Evolutionary conservation across 1,140 invertebrate genomes (phyloP).

Genomic region (Leptopilina clavipes): DNA sequence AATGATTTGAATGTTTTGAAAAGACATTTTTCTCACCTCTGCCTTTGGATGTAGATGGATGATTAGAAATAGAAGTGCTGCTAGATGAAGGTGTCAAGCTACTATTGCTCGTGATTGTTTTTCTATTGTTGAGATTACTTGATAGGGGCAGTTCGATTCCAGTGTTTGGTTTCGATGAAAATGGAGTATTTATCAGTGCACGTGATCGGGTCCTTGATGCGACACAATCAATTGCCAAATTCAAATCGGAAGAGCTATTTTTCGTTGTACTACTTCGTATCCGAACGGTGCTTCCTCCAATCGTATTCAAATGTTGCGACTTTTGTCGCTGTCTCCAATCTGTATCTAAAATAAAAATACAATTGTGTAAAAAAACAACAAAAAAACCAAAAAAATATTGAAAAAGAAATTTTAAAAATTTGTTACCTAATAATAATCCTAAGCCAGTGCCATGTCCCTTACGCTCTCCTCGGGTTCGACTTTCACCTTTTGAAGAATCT

Average conservation of each 20-base stretch:
- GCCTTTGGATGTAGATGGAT: slow-evolving; percentile 71
- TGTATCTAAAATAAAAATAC: slow-evolving; percentile 58
- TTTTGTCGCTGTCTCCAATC: slow-evolving; percentile 69
- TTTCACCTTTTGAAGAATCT: slow-evolving; percentile 65
- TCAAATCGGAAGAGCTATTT: slow-evolving; percentile 61
- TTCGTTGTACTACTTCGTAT: slow-evolving; percentile 60
- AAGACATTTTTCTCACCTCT: slow-evolving; percentile 65
- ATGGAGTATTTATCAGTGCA: slow-evolving; percentile 68
- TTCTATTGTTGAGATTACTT: slow-evolving; percentile 60
- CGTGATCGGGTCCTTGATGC: slow-evolving; percentile 71
- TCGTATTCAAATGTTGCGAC: slow-evolving; percentile 62
- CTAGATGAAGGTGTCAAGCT: slow-evolving; percentile 59
- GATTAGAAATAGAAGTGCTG: slow-evolving; percentile 62
- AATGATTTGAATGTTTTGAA: slow-evolving; percentile 6
- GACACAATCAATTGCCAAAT: slow-evolving; percentile 69
- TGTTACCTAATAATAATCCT: slow-evolving; percentile 69
- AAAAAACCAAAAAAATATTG: too few species aligned
- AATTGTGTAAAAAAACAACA: neutral
- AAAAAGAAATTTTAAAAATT: neutral
- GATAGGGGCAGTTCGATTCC: slow-evolving; percentile 38
- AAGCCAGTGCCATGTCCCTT: slow-evolving; percentile 69
- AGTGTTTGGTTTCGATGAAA: slow-evolving; percentile 54
- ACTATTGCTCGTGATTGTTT: slow-evolving; percentile 57
- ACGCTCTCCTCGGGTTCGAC: slow-evolving; percentile 64
- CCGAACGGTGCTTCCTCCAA: slow-evolving; percentile 51